Base-by-base conservation (phyloP, 1,140 invertebrate species). In the Drosophila subpulchrella region DNA sequence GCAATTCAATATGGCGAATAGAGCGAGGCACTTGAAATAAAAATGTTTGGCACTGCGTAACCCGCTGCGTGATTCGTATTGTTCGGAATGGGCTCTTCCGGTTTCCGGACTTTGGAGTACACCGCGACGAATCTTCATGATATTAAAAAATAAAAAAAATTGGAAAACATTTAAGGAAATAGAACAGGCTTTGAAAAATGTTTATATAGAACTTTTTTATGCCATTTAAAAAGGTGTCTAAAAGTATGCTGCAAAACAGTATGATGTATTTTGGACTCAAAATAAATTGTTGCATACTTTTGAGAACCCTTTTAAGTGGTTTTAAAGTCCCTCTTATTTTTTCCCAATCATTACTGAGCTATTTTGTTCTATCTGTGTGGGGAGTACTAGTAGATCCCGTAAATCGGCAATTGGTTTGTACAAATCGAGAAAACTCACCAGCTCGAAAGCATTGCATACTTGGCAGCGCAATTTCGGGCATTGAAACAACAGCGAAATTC, bases 391-490 rank as follows among this genome's bases (percentile, higher is more conserved):
- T 48, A 34, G 57, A 60, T 34, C 39, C 79, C 78, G 34, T 78
- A 88, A 86, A 78, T 82, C 76, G 62, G 66, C 84, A 80, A 88
- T 89, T 83, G 75, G 72, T 80, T 79, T 83, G 79, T 61, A 66
- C 48, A 70, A 81, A 88, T 83, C 79, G 71, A 57, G 60, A 20
- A 61, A 53, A 53, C 30, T 63, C 15, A 27, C n/a, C 60, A 32
- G 30, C 50, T 79, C 60, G 81, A 88, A 86, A 86, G 83, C 83
- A 82, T 88, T 62, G 83, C 79, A 79, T 80, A 88, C 83, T 83
- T 72, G 76, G 46, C 80, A 57, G 50, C 34, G 47, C 51, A 48
- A 63, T 81, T 86, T 77, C 48, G 71, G 67, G 44, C 70, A 72
- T 56, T 63, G 71, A 78, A 86, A 85, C 74, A 78, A 82, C 85